phyloP scores from a whole-genome alignment of 1,140 invertebrate genomes.

The Carcinoscorpius rotundicauda region DNA sequence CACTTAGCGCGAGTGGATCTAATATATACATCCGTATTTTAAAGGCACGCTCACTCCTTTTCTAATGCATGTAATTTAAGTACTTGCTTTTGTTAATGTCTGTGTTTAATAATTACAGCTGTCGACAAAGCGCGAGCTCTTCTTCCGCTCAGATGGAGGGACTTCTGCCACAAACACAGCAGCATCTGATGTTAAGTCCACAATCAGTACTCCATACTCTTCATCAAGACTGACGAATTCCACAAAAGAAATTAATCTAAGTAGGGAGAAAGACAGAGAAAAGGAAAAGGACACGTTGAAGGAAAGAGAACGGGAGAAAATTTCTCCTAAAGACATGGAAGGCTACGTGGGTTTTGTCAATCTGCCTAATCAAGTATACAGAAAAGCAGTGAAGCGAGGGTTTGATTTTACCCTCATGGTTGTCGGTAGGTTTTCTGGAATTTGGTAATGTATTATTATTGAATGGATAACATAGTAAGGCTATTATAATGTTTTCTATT shows the following conservation, averaged over 20 bases:
- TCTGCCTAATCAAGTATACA: conserved; percentile 95
- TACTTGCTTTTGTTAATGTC: too few relatives aligned
- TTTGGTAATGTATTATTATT: too few relatives aligned
- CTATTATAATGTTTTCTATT: too few relatives aligned
- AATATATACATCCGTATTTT: too few relatives aligned
- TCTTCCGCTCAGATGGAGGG: conserved; percentile 19
- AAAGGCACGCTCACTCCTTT: too few relatives aligned
- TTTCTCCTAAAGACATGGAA: conserved; percentile 11
- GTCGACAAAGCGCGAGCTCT: conserved; percentile 24
- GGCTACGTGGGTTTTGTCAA: conserved; percentile 47
- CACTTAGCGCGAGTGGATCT: too few relatives aligned
- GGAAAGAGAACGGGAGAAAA: too few relatives aligned
- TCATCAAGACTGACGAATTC: conserved; percentile 13
- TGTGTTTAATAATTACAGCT: too few relatives aligned
- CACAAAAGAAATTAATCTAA: conserved; percentile 9
- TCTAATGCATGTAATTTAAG: too few relatives aligned
- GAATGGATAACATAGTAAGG: too few relatives aligned
- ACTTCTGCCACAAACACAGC: conserved; percentile 13
- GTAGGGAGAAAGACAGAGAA: conserved; percentile 3
- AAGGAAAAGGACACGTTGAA: conserved; percentile 12
- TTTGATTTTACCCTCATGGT: conserved; percentile 99
- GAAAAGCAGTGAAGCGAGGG: conserved; percentile 96
- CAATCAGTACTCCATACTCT: conserved; percentile 13
- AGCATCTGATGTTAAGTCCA: conserved; percentile 15
- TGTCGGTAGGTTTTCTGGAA: conserved; percentile 59